Evolutionary conservation across 1,140 invertebrate genomes (phyloP).

Genomic region (Araneus ventricosus): DNA sequence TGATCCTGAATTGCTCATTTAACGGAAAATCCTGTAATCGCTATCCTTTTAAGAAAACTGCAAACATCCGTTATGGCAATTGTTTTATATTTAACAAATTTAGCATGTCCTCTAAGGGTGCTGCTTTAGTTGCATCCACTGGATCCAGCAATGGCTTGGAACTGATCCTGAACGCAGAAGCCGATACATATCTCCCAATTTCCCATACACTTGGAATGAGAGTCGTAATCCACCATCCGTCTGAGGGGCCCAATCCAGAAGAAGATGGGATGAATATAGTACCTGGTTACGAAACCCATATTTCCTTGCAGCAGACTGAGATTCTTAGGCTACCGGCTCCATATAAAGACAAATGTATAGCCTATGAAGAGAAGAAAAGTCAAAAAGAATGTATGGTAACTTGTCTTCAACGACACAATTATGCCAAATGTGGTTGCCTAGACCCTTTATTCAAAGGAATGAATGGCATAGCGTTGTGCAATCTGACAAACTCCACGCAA

Average conservation of each 20-base stretch:
- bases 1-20: slow-evolving; percentile 18
- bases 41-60: neutral
- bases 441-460: slow-evolving; percentile 6
- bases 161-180: slow-evolving; percentile 38
- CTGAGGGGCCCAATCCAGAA: slow-evolving; percentile 79
- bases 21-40: neutral
- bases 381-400: neutral
- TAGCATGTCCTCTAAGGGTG: neutral
- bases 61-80: slow-evolving; percentile 13
- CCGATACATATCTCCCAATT: neutral
- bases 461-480: neutral
- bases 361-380: neutral
- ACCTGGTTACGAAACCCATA: slow-evolving; percentile 78
- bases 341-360: neutral
- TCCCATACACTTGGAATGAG: slow-evolving; percentile 78
- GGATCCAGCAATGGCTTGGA: neutral
- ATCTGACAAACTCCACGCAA: slow-evolving; percentile 12
- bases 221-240: slow-evolving; percentile 79
- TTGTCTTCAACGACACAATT: slow-evolving; percentile 49
- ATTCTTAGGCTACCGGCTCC: neutral
- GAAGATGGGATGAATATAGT: slow-evolving; percentile 79
- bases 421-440: slow-evolving; percentile 12
- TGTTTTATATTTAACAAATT: slow-evolving; percentile 39
- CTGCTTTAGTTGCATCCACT: neutral
- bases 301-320: slow-evolving; percentile 76